Conservation (phyloP, 2,888 invertebrate species). For the Morpho helenor region DNA sequence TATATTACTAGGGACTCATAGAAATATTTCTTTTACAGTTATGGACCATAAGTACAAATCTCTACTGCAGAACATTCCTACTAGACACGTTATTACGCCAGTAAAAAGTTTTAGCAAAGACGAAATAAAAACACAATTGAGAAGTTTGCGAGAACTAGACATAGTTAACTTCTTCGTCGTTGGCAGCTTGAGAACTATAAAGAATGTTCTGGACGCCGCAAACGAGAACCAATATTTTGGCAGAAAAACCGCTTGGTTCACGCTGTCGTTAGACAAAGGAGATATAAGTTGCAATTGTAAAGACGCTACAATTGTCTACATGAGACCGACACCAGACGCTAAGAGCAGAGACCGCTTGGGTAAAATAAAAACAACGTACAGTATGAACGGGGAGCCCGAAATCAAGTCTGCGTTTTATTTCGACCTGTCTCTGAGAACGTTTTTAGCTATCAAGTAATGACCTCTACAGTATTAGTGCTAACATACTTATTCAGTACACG, state of each 20-base stretch:
- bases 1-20: background rate
- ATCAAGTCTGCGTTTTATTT: constrained; percentile 93
- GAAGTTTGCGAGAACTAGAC: constrained; percentile 87
- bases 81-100: constrained; percentile 91
- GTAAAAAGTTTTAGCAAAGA: constrained; percentile 79
- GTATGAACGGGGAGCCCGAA: constrained; percentile 85
- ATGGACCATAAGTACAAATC: constrained; percentile 97
- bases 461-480: constrained; percentile 49
- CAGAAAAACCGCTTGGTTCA: constrained; percentile 93
- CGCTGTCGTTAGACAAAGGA: constrained; percentile 87
- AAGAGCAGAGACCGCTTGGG: constrained; percentile 85
- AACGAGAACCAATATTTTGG: constrained; percentile 88
- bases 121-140: constrained; percentile 83
- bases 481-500: constrained; percentile 45
- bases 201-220: constrained; percentile 83
- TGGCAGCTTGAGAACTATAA: constrained; percentile 85
- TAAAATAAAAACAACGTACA: constrained; percentile 84
- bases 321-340: constrained; percentile 85
- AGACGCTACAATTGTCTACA: constrained; percentile 87
- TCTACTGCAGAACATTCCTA: constrained; percentile 92
- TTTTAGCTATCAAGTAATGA: constrained; percentile 85
- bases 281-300: constrained; percentile 86
- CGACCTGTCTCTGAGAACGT: constrained; percentile 87
- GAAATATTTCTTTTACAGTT: constrained; percentile 70
- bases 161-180: constrained; percentile 94